Evolutionary conservation across 2,113 vertebrate genomes (phyloP).

Genomic region (Murina feae): DNA sequence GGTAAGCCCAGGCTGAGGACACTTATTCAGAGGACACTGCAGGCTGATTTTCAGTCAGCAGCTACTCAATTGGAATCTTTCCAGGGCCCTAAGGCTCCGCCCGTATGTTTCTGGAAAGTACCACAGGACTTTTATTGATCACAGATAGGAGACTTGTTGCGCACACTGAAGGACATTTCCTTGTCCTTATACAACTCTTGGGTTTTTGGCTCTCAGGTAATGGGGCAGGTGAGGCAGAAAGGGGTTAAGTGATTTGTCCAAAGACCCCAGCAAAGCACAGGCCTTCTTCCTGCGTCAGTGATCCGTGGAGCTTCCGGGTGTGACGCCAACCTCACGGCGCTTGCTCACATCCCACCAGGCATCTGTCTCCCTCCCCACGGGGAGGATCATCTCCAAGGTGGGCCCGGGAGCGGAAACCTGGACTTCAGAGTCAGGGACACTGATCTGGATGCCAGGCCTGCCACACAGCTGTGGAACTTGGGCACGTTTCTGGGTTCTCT

Average conservation of each 20-base stretch:
- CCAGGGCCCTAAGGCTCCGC: neutral
- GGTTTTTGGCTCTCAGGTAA: neutral
- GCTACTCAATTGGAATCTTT: neutral
- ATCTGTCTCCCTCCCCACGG: neutral
- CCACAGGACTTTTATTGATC: neutral
- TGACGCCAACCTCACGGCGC: neutral
- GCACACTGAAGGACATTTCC: neutral
- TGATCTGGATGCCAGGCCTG: neutral
- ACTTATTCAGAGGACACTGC: neutral
- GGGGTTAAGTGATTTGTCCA: neutral
- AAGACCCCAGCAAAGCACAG: slow-evolving; percentile 42
- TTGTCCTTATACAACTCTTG: neutral
- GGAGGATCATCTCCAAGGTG: neutral
- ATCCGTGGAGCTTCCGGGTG: neutral
- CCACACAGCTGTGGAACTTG: neutral
- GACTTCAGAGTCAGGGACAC: neutral
- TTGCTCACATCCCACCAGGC: neutral
- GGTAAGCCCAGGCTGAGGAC: neutral
- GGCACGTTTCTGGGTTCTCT: neutral
- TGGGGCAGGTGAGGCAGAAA: neutral
- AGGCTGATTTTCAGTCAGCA: neutral
- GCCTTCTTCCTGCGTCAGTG: neutral
- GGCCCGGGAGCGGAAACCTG: neutral
- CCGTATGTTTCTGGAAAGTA: neutral
- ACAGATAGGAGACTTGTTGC: neutral